Conservation (phyloP, 2,888 invertebrate species). For the Dicyrtomina minuta region DNA sequence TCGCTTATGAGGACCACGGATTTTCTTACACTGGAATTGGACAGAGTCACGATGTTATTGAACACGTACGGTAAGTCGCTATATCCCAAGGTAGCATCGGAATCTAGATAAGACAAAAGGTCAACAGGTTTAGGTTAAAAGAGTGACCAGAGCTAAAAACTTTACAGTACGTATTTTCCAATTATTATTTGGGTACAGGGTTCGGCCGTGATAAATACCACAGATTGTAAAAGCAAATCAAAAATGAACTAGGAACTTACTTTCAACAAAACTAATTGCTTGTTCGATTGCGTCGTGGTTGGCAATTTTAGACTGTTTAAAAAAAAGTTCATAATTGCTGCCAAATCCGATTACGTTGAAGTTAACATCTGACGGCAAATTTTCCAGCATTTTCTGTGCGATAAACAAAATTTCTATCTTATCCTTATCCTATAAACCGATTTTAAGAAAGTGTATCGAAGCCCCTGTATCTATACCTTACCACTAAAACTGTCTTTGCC, state of each 20-base stretch:
- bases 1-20: background rate
- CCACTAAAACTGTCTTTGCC: background rate
- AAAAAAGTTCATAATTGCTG: slow-evolving; percentile 3
- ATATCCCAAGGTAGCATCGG: background rate
- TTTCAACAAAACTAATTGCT: slow-evolving; percentile 4
- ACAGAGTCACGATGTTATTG: background rate
- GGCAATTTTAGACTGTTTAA: background rate
- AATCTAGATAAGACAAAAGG: background rate
- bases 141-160: background rate
- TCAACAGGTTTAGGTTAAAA: background rate
- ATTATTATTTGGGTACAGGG: no score
- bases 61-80: background rate
- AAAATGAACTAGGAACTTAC: background rate
- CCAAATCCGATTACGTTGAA: slow-evolving; percentile 11
- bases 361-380: background rate
- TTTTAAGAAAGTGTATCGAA: no score
- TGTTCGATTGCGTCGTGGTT: background rate
- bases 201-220: no score
- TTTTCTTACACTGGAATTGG: background rate
- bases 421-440: no score
- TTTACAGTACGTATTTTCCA: no score
- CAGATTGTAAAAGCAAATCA: no score
- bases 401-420: no score
- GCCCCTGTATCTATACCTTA: no score
- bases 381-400: background rate